Conservation (phyloP, 2,113 vertebrate species). For the Sarotherodon lohbergeri region DNA sequence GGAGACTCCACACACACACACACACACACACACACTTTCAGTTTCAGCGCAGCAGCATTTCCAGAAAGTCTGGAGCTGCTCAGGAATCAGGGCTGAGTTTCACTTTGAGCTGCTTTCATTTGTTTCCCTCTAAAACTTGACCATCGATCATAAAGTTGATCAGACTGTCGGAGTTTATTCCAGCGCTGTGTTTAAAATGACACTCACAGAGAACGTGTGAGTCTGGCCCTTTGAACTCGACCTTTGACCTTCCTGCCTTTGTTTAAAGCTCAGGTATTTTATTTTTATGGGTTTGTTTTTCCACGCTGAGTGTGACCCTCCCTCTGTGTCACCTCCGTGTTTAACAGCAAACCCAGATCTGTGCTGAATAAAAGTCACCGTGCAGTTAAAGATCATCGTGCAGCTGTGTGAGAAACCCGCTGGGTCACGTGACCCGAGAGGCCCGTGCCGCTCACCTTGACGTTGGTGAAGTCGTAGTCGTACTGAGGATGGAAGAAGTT, state of each 20-base stretch:
- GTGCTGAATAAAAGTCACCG: neutral
- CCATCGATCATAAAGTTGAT: fast-evolving
- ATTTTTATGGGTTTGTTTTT: fast-evolving
- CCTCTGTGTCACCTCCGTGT: neutral
- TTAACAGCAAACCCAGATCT: neutral
- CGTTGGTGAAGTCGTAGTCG: conserved; percentile 53
- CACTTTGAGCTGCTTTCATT: neutral
- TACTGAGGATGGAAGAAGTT: conserved; percentile 45
- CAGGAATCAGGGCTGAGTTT: neutral
- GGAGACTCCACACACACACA: neutral
- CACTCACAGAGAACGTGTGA: neutral
- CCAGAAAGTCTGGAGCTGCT: neutral
- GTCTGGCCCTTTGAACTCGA: neutral
- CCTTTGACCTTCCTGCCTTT: neutral
- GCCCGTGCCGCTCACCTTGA: conserved; percentile 12
- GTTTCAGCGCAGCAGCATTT: neutral
- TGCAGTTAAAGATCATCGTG: neutral
- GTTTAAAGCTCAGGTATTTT: fast-evolving
- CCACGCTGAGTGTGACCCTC: fast-evolving
- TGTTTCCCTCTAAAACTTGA: fast-evolving
- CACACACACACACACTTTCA: neutral
- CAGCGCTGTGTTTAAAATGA: fast-evolving
- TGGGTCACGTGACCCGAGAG: neutral
- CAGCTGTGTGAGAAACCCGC: neutral
- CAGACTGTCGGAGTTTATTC: fast-evolving